These are phyloP conservation scores for Schlechtendalia chinensis DNA, from an alignment of 1,140 invertebrate species.

Conservation along the genomic window DNA sequence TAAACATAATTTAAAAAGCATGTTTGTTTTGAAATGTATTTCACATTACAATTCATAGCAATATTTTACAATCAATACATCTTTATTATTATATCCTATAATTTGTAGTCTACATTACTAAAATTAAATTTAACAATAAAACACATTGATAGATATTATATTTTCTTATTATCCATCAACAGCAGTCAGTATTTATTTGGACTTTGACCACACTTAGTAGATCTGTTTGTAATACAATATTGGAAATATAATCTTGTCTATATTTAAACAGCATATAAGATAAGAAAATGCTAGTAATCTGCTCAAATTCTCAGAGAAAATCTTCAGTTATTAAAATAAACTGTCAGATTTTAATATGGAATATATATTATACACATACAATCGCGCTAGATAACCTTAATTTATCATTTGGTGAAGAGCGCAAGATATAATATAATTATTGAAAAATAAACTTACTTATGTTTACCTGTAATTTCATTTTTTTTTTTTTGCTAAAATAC, in stretches of 20 bases:
- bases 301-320: conserved; percentile 45
- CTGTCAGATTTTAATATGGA: conserved; percentile 38
- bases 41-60: background rate
- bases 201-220: conserved; percentile 47
- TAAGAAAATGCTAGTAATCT: conserved; percentile 44
- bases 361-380: conserved; percentile 9
- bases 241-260: conserved; percentile 46
- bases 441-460: conserved; percentile 43
- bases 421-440: conserved; percentile 35
- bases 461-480: conserved; percentile 38
- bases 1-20: background rate
- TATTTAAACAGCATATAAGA: conserved; percentile 42
- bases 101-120: conserved; percentile 7
- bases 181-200: conserved; percentile 41
- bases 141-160: conserved; percentile 35
- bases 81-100: conserved; percentile 23
- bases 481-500: conserved; percentile 30
- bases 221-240: conserved; percentile 43
- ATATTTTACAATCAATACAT: conserved; percentile 6
- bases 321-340: conserved; percentile 48
- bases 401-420: conserved; percentile 36
- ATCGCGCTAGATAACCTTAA: conserved; percentile 48
- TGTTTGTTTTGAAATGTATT: background rate
- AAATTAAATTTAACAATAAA: conserved; percentile 24
- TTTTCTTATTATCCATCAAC: conserved; percentile 35